These are phyloP conservation scores for Euura saliciscinereae DNA, from an alignment of 1,140 invertebrate genomes.

Conservation along the genomic window DNA sequence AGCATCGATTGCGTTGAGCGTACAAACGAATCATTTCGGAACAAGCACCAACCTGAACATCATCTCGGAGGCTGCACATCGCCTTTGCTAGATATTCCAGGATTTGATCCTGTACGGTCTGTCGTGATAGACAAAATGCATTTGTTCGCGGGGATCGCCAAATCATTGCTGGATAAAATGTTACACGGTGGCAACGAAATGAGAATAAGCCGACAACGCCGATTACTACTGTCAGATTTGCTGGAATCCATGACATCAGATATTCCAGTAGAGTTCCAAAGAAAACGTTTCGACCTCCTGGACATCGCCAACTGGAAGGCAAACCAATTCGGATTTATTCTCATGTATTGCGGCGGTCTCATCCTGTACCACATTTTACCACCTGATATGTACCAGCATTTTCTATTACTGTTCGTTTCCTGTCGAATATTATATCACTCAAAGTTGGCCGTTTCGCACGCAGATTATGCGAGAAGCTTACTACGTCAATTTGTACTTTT, in stretches of 20 bases:
- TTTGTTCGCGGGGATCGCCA: conserved; percentile 26
- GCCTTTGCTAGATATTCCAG: conserved; percentile 21
- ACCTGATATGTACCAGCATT: conserved; percentile 26
- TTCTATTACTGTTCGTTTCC: conserved; percentile 31
- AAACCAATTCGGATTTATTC: conserved; percentile 30
- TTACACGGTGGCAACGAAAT: conserved; percentile 13
- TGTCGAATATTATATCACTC: conserved; percentile 25
- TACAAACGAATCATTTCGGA: conserved; percentile 26
- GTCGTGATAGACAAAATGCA: conserved; percentile 31
- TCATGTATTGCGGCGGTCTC: conserved; percentile 26
- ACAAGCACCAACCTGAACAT: conserved; percentile 25
- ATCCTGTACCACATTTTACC: conserved; percentile 27
- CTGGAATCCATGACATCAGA: conserved; percentile 22
- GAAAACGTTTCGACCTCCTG: conserved; percentile 28
- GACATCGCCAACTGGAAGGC: conserved; percentile 31
- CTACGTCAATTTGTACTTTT: conserved; percentile 33
- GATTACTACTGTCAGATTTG: conserved; percentile 14
- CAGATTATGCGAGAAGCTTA: conserved; percentile 25
- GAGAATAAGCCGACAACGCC: conserved; percentile 7
- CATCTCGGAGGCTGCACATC: conserved; percentile 20
- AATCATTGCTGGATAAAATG: conserved; percentile 26
- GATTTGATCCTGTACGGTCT: conserved; percentile 22
- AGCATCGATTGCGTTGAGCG: conserved; percentile 9
- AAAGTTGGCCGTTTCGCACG: conserved; percentile 21
- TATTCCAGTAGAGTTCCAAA: conserved; percentile 26